A percentile compares a stretch with the other conserved stretches of the same genome.
phyloP scores from a whole-genome alignment of 2,113 vertebrate species.

The Phalacrocorax pelagicus region DNA sequence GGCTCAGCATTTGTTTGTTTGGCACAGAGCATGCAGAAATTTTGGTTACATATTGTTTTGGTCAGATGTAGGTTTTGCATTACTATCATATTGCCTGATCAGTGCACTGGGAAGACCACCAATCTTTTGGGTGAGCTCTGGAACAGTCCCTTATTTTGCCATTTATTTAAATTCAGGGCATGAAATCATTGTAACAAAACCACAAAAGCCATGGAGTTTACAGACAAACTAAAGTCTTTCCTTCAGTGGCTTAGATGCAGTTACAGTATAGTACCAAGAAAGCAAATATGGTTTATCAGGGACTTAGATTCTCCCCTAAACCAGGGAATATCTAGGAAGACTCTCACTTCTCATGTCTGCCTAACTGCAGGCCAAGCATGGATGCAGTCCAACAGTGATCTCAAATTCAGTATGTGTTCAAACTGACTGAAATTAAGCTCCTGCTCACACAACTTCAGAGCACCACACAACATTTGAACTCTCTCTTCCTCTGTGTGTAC shows the following conservation, averaged over 20 bases:
- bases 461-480: background rate
- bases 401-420: background rate
- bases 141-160: background rate
- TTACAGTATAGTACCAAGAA: background rate
- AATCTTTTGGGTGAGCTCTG: slow-evolving; percentile 6
- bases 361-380: background rate
- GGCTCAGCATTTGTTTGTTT: slow-evolving; percentile 10
- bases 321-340: background rate
- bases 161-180: slow-evolving; percentile 2
- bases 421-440: background rate
- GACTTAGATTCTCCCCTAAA: background rate
- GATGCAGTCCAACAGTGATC: background rate
- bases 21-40: background rate
- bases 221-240: background rate
- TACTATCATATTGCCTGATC: background rate
- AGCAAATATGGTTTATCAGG: background rate
- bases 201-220: slow-evolving; percentile 15
- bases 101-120: background rate
- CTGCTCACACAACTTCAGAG: background rate
- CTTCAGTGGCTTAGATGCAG: background rate
- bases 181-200: slow-evolving; percentile 13
- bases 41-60: background rate
- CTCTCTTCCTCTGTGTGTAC: background rate
- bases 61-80: slow-evolving; percentile 3
- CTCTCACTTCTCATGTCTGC: background rate